A percentile compares a stretch with the other conserved stretches of the same genome.
Conservation (phyloP, 1,140 invertebrate genomes). For the Drosophila ogumai region DNA sequence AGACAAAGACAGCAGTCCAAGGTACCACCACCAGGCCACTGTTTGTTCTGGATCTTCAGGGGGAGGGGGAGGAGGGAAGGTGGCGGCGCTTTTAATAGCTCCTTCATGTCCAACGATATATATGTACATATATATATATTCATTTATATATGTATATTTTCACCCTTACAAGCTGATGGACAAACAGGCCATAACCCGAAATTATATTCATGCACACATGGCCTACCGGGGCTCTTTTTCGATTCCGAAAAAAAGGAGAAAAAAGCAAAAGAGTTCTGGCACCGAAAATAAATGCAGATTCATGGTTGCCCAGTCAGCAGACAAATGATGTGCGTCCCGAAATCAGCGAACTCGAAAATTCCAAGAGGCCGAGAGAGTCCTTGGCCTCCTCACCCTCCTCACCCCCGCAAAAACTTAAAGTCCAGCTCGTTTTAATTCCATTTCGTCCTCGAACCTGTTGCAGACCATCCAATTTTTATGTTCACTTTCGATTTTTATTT, state of each 20-base stretch:
- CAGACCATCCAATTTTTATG: conserved; percentile 33
- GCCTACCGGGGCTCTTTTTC: conserved; percentile 18
- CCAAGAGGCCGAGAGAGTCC: conserved; percentile 10
- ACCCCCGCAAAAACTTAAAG: conserved; percentile 6
- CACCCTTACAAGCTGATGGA: conserved; percentile 8
- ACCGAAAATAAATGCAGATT: conserved; percentile 54
- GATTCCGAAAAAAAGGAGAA: not conserved
- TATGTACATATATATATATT: not conserved
- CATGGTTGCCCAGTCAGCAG: conserved; percentile 62
- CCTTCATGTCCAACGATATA: conserved; percentile 12
- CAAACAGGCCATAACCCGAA: conserved; percentile 37
- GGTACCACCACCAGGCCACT: conserved; percentile 31
- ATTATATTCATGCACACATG: conserved; percentile 52
- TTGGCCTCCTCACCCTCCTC: not conserved
- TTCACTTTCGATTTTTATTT: conserved; percentile 16
- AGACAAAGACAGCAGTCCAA: conserved; percentile 42
- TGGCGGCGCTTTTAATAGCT: conserved; percentile 43
- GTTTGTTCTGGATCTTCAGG: not conserved
- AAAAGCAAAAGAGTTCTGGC: conserved; percentile 4
- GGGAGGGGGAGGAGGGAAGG: not conserved
- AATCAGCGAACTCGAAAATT: conserved; percentile 59
- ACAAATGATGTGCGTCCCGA: conserved; percentile 61
- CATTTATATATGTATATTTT: not conserved
- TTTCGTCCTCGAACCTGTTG: conserved; percentile 53
- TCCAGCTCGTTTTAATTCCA: conserved; percentile 17